phyloP scores from a whole-genome alignment of 1,140 invertebrate genomes.

The Chironomus striatipennis region DNA sequence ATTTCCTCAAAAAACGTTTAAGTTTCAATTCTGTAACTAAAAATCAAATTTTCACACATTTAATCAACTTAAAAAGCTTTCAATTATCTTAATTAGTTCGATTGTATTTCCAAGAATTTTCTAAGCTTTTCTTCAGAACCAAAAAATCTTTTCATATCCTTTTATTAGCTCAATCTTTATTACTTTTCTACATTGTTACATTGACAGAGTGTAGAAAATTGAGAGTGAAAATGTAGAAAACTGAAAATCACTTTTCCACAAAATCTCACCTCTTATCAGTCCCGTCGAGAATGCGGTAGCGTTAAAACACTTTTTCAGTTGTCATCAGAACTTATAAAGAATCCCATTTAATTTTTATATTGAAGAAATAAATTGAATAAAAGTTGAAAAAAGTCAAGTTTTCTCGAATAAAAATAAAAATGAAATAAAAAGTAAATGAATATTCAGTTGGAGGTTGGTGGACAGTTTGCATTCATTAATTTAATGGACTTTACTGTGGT shows the following conservation, averaged over 20 bases:
- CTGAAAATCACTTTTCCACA: neutral
- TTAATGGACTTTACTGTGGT: neutral
- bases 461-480: neutral
- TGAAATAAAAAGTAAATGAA: neutral
- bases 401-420: neutral
- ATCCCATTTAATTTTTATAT: neutral
- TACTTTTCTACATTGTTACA: neutral
- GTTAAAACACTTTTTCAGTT: conserved; percentile 2
- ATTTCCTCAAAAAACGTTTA: too few species aligned
- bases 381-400: neutral
- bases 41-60: too few species aligned
- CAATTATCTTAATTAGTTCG: too few species aligned
- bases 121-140: neutral
- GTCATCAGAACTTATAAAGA: neutral
- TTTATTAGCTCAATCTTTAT: neutral
- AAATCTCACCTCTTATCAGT: neutral
- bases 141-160: too few species aligned
- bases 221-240: conserved; percentile 17
- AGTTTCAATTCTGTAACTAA: too few species aligned
- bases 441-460: neutral
- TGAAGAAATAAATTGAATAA: neutral
- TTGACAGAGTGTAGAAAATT: neutral
- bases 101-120: neutral
- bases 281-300: neutral
- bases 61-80: too few species aligned